Base-by-base conservation (phyloP, 2,113 vertebrate genomes). In the Etia nguti region DNA sequence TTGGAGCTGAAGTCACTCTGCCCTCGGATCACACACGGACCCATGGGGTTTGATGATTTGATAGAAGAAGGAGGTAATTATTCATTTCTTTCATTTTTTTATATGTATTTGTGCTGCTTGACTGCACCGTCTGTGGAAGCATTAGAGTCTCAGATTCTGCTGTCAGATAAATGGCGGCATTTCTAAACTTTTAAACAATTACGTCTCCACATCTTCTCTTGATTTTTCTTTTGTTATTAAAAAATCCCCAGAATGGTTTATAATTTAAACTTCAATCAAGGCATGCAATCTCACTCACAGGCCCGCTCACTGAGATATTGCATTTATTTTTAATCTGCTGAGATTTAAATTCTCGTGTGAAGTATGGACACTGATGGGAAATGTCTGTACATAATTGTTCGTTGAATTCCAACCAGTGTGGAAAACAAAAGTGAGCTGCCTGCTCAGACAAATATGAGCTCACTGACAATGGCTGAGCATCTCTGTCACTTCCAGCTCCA, bases 11-110 rank as follows among this genome's bases (percentile, higher is more conserved):
- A 91, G 89, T 90, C 90, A 82, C 88, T 92, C 56, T 90, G 88
- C 92, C 92, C 90, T 88, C 92, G 86, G 92, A 93, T 93, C 90
- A 89, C 86, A 94, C 88, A 84, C 88, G 34, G 86, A 79, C 93
- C 90, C 86, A 85, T 87, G 90, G 92, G 94, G 92, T 85, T 88
- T 89, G 90, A 93, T 92, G 92, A 91, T 93, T 90, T 92, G 93
- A 93, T 92, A 90, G 90, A 92, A 88, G 88, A 88, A 62, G 81
- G 88, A 90, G 94, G 90, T 92, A 93, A 93, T 94, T 93, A 94
- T 94, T 94, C 92, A 90, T 94, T 90, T 91, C 92, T 83, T 91
- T 92, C 86, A 75, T 81, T 90, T 60, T 92, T 92, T 91, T 85
- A 80, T 90, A 77, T 86, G 87, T 79, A 87, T 89, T 92, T 92